Evolutionary conservation across 2,797 vertebrate species (phyloP).

Genomic region (Catharus ustulatus): DNA sequence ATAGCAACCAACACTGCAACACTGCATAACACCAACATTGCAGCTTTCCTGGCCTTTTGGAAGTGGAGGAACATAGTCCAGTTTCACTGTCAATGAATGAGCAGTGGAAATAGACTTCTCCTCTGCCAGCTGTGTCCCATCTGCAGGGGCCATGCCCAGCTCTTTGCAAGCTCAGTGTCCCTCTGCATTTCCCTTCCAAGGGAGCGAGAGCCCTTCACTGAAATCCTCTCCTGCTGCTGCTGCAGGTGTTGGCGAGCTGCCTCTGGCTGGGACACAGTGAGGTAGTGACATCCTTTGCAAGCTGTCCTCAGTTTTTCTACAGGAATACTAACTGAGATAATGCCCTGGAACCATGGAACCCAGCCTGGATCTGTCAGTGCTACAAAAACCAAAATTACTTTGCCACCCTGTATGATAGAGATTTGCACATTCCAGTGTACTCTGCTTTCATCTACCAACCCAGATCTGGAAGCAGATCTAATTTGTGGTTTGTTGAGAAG

Average conservation of each 20-base stretch:
- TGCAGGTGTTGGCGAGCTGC: not conserved
- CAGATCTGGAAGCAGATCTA: no score
- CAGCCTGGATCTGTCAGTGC: not conserved
- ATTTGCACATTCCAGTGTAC: no score
- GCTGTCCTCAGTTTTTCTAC: conserved; percentile 22
- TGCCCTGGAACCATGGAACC: fast-evolving
- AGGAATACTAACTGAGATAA: not conserved
- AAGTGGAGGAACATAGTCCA: not conserved
- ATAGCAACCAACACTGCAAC: not conserved
- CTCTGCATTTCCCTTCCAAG: not conserved
- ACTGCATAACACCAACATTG: no score
- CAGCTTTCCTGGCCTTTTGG: not conserved
- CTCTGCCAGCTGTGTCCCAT: not conserved
- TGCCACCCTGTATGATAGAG: no score
- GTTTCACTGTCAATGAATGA: not conserved
- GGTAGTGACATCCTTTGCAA: not conserved
- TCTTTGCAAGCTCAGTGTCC: not conserved
- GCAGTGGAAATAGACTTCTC: not conserved
- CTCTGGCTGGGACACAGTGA: not conserved
- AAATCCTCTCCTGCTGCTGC: not conserved
- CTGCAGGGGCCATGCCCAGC: not conserved
- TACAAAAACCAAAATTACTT: no score
- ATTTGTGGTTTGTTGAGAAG: no score
- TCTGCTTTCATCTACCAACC: no score
- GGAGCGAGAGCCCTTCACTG: not conserved